A percentile compares a stretch with the other conserved stretches of the same genome.
phyloP scores from a whole-genome alignment of 1,140 invertebrate species.

The Solenopsis invicta region DNA sequence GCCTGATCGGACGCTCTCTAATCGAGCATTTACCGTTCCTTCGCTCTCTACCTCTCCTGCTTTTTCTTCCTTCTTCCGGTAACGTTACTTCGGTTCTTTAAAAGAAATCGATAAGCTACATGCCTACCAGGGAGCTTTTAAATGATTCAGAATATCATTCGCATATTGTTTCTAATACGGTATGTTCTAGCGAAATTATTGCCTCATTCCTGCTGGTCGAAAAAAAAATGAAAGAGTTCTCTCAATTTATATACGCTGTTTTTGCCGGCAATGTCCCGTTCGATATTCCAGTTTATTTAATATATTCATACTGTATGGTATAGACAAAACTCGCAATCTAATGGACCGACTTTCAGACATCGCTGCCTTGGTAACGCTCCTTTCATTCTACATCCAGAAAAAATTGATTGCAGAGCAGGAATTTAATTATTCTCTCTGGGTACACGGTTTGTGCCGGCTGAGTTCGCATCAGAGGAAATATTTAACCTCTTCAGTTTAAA shows the following conservation, averaged over 20 bases:
- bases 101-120: slow-evolving; percentile 71
- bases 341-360: slow-evolving; percentile 46
- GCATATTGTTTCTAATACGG: background rate
- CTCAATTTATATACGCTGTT: background rate
- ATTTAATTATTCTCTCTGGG: slow-evolving; percentile 62
- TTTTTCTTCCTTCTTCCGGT: background rate
- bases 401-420: slow-evolving; percentile 59
- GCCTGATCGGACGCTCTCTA: slow-evolving; percentile 80
- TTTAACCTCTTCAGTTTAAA: slow-evolving; percentile 59
- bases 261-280: background rate
- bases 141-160: slow-evolving; percentile 59
- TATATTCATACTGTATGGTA: slow-evolving; percentile 21
- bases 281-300: slow-evolving; percentile 24
- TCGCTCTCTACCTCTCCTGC: background rate
- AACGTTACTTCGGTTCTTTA: slow-evolving; percentile 38
- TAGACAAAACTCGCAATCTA: slow-evolving; percentile 50
- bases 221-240: background rate
- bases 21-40: slow-evolving; percentile 80
- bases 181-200: background rate
- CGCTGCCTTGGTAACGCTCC: slow-evolving; percentile 14
- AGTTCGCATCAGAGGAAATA: slow-evolving; percentile 61
- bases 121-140: slow-evolving; percentile 13
- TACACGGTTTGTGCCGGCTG: slow-evolving; percentile 48
- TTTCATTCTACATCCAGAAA: slow-evolving; percentile 42
- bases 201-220: background rate